A percentile compares a stretch with the other conserved stretches of the same genome.
Conservation (phyloP, 2,113 vertebrate genomes). For the Neodon shergylaensis region DNA sequence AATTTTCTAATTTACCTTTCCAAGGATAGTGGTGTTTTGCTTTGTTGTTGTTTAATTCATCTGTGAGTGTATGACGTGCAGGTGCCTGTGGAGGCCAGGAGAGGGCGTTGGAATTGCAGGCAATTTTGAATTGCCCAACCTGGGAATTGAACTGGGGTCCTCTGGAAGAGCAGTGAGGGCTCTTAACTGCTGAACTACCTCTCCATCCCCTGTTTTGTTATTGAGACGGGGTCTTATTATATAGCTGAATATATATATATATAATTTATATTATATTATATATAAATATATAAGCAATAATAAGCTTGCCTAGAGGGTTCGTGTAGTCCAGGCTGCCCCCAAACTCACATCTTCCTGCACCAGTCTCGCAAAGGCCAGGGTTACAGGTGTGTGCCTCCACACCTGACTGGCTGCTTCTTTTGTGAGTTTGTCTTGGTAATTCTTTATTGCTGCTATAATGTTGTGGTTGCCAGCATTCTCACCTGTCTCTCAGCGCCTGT, state of each 20-base stretch:
- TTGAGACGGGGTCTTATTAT: not conserved
- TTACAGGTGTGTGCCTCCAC: not conserved
- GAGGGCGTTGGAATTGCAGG: not conserved
- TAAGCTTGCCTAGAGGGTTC: not conserved
- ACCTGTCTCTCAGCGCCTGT: not conserved
- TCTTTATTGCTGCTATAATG: slow-evolving; percentile 3
- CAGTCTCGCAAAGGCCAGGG: not conserved
- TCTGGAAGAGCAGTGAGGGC: not conserved
- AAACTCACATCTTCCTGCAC: not conserved
- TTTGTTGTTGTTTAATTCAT: not conserved
- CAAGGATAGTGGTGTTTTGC: not conserved
- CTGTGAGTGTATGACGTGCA: not conserved
- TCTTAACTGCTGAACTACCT: not conserved
- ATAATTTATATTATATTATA: no score
- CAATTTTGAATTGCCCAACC: not conserved
- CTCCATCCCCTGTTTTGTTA: not conserved
- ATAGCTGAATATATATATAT: not conserved
- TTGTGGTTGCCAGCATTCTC: not conserved
- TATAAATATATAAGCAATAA: no score
- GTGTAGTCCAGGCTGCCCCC: not conserved
- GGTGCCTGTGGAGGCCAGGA: not conserved
- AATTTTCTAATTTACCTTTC: not conserved
- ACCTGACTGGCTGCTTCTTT: not conserved
- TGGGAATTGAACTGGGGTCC: not conserved
- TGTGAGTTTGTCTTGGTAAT: slow-evolving; percentile 3